phyloP scores from a whole-genome alignment of 2,888 invertebrate genomes.

The Cremastinae sp. region DNA sequence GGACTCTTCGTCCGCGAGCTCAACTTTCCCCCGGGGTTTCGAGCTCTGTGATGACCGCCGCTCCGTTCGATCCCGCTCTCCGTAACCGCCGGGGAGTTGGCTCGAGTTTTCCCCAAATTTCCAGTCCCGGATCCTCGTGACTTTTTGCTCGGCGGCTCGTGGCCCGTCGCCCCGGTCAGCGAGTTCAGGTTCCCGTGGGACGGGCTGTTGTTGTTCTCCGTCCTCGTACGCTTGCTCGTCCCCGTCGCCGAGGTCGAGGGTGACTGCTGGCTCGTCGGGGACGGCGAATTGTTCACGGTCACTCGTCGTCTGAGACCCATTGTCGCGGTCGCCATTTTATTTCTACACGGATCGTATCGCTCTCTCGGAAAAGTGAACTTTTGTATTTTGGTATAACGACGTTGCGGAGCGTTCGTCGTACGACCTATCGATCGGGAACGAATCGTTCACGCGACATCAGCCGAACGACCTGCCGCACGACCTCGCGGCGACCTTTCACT shows the following conservation, averaged over 20 bases:
- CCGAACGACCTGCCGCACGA: slow-evolving; percentile 19
- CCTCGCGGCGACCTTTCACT: slow-evolving; percentile 40
- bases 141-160: slow-evolving; percentile 76
- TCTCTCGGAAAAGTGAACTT: slow-evolving; percentile 18
- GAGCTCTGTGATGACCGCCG: slow-evolving; percentile 48
- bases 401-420: neutral
- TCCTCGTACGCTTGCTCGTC: slow-evolving; percentile 76
- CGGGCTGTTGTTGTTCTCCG: slow-evolving; percentile 79
- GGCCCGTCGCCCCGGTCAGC: slow-evolving; percentile 59
- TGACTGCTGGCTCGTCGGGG: slow-evolving; percentile 70
- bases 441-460: slow-evolving; percentile 38
- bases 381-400: slow-evolving; percentile 24
- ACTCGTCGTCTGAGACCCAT: slow-evolving; percentile 79
- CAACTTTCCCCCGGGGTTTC: slow-evolving; percentile 54
- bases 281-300: slow-evolving; percentile 75
- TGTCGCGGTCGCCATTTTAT: slow-evolving; percentile 77
- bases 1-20: slow-evolving; percentile 61
- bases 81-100: slow-evolving; percentile 53
- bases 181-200: slow-evolving; percentile 79
- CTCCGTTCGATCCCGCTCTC: slow-evolving; percentile 41
- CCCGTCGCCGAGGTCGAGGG: slow-evolving; percentile 57
- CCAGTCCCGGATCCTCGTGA: slow-evolving; percentile 71
- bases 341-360: slow-evolving; percentile 28
- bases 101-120: slow-evolving; percentile 54
- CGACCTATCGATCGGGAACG: slow-evolving; percentile 27